phyloP scores from a whole-genome alignment of 2,888 invertebrate genomes.

The Scaeva pyrastri region DNA sequence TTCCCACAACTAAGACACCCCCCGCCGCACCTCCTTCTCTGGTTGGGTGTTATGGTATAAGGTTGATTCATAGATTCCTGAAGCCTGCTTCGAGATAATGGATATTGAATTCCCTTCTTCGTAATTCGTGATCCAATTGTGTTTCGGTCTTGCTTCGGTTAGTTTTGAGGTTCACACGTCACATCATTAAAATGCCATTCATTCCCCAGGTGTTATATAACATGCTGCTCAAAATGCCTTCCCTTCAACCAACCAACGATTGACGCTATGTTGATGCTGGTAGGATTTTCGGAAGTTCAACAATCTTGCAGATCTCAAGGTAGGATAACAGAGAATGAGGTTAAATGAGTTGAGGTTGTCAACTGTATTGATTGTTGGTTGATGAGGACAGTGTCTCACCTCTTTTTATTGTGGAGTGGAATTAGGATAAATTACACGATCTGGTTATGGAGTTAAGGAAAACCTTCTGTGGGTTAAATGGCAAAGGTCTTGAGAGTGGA shows the following conservation, averaged over 20 bases:
- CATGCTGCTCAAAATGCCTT: constrained; percentile 2
- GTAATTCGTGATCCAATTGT: constrained; percentile 70
- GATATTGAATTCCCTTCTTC: constrained; percentile 49
- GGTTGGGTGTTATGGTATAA: neutral
- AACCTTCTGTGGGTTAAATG: constrained; percentile 31
- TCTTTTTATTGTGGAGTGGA: constrained; percentile 57
- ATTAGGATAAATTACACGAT: constrained; percentile 60
- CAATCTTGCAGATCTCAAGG: constrained; percentile 61
- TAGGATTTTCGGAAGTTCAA: constrained; percentile 68
- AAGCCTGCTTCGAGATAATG: constrained; percentile 35
- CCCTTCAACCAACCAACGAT: neutral
- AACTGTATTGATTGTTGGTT: constrained; percentile 20
- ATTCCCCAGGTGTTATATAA: constrained; percentile 73
- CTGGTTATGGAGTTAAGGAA: neutral
- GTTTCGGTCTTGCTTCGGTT: constrained; percentile 21
- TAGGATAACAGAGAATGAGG: constrained; percentile 44
- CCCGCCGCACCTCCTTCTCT: constrained; percentile 31
- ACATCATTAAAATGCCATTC: constrained; percentile 74
- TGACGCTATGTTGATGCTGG: neutral
- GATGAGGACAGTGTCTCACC: constrained; percentile 46
- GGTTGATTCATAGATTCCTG: constrained; percentile 39
- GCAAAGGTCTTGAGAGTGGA: constrained; percentile 41
- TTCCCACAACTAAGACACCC: constrained; percentile 67
- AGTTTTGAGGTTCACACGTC: constrained; percentile 51
- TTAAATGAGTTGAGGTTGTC: constrained; percentile 55